Evolutionary conservation across 2,113 vertebrate species (phyloP).

Genomic region (Uropsilus gracilis): DNA sequence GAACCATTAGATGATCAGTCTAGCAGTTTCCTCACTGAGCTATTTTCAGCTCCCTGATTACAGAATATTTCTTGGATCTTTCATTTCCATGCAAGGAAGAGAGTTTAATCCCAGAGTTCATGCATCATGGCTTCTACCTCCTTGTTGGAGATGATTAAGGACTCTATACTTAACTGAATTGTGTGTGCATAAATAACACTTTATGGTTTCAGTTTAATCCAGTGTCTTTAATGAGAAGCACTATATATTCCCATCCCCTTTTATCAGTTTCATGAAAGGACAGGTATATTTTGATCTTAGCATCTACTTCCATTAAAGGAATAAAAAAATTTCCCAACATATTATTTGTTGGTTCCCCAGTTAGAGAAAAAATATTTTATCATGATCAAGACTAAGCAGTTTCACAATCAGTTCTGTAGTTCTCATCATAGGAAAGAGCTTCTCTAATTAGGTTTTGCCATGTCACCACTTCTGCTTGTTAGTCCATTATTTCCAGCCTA

Average conservation of each 20-base stretch:
- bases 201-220: not conserved
- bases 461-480: conserved; percentile 55
- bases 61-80: not conserved
- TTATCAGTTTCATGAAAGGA: not conserved
- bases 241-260: not conserved
- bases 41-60: not conserved
- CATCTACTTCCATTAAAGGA: not conserved
- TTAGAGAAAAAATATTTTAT: not conserved
- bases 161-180: not conserved
- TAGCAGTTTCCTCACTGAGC: not conserved
- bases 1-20: no score
- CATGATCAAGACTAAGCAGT: not conserved
- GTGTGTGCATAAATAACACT: not conserved
- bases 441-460: conserved; percentile 58
- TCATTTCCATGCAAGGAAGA: not conserved
- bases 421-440: not conserved
- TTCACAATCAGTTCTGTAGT: conserved; percentile 52
- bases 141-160: not conserved
- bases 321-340: not conserved
- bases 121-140: not conserved
- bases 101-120: not conserved
- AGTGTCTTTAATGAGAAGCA: not conserved
- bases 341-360: not conserved
- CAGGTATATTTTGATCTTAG: not conserved
- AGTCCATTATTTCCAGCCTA: conserved; percentile 73